These are phyloP conservation scores for Adrianichthys oophorus DNA, from an alignment of 2,797 vertebrate genomes.

Conservation along the genomic window DNA sequence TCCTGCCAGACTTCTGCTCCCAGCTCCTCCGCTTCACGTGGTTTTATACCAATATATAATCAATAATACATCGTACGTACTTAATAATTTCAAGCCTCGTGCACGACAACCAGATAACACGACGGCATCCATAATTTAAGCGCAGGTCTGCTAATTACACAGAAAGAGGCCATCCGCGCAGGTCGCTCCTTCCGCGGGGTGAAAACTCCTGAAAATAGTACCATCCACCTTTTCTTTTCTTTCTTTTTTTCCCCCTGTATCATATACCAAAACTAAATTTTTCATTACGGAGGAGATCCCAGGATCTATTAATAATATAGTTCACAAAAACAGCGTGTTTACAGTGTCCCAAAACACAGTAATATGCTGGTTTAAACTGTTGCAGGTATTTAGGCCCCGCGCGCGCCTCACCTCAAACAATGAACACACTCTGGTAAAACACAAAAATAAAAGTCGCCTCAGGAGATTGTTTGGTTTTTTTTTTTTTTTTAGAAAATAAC, in stretches of 20 bases:
- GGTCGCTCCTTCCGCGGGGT: constrained; percentile 18
- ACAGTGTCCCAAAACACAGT: neutral
- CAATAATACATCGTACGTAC: constrained; percentile 88
- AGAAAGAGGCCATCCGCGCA: constrained; percentile 43
- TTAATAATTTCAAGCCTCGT: constrained; percentile 86
- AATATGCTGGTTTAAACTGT: neutral
- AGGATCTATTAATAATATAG: constrained; percentile 79
- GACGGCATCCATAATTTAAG: constrained; percentile 88
- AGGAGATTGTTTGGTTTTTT: neutral
- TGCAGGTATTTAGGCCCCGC: neutral
- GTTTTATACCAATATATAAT: constrained; percentile 84
- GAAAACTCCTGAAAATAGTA: constrained; percentile 47
- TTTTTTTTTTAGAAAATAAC: constrained; percentile 68
- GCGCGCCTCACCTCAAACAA: neutral
- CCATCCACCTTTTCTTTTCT: neutral
- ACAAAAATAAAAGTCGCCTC: constrained; percentile 36
- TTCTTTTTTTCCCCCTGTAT: constrained; percentile 33
- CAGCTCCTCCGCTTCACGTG: constrained; percentile 53
- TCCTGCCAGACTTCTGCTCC: constrained; percentile 44
- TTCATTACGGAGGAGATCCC: constrained; percentile 77
- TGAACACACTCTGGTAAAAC: neutral
- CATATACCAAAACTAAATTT: constrained; percentile 74
- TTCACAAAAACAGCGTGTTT: constrained; percentile 43
- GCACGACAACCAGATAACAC: constrained; percentile 79
- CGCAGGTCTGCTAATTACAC: constrained; percentile 71